Evolutionary conservation across 30 jellyfish, hydroid and myxozoan species (phyloP), one percentile per base, ranked within the genome.

Genomic region (Aurelia aurita complex sp. Pacific): DNA sequence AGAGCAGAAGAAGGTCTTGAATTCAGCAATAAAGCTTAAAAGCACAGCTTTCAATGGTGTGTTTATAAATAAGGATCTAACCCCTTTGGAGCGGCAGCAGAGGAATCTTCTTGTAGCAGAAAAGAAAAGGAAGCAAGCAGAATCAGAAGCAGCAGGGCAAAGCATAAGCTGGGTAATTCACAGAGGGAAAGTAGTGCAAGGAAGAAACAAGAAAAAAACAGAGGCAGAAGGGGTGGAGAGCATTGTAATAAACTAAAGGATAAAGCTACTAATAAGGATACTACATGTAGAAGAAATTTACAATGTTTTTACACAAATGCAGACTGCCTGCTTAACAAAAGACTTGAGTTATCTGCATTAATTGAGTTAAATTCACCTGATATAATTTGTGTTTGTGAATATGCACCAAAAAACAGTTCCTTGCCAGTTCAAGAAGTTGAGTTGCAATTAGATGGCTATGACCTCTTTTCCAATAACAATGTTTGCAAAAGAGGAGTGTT

Each of bases 71-170:
- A 43, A 5, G 54, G 54, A 43, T 5, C 10, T 43, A 43, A 43
- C 54, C 54, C 54, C 54, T 43, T 43, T 43, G 54, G 54, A 43
- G 4, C 54, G 54, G 54, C 54, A 43, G 54, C 54, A 43, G 54
- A 43, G 11, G 10, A 43, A 43, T 6, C 54, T 43, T 6, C 54
- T 43, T 5, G 54, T 43, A 43, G 54, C 54, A 43, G 73, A 75
- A 75, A 75, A 60, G 61, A 75, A 75, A 29, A 54, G 73, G 61
- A 75, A 75, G 74, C 72, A 60, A 57, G 85, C 72, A 43, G 76
- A 75, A 75, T 75, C 85, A 18, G 85, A 75, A 60, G 85, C 72
- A 35, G 73, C 72, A 75, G 72, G 85, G 13, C 74, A 75, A 54
- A 75, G 85, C 85, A 42, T 52, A 29, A 75, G 73, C 85, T 75